Conservation (phyloP, 2,888 invertebrate genomes). For the Subacronicta megacephala region DNA sequence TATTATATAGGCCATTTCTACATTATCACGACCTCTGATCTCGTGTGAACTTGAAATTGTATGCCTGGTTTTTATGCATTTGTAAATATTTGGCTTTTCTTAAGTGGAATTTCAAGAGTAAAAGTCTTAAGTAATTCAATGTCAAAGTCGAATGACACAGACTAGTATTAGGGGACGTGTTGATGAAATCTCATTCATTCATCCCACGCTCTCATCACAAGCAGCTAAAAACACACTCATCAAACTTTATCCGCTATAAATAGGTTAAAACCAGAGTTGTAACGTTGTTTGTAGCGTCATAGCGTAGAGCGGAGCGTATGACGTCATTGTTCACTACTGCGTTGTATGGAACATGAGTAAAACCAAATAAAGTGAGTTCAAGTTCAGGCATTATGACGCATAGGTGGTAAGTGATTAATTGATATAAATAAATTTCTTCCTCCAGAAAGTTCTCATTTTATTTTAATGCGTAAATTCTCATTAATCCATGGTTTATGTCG, state of each 20-base stretch:
- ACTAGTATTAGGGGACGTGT: constrained; percentile 3
- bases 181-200: constrained; percentile 36
- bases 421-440: too few relatives aligned
- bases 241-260: constrained; percentile 45
- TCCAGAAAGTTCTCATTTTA: too few relatives aligned
- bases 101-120: constrained; percentile 22
- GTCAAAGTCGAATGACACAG: constrained; percentile 25
- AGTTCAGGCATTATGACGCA: too few relatives aligned
- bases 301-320: constrained; percentile 13
- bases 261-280: constrained; percentile 23
- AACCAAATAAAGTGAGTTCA: not conserved
- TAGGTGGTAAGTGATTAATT: too few relatives aligned
- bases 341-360: constrained; percentile 12
- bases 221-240: constrained; percentile 44
- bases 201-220: constrained; percentile 27
- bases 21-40: constrained; percentile 20
- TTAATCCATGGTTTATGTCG: too few relatives aligned
- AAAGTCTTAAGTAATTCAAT: constrained; percentile 20
- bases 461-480: too few relatives aligned
- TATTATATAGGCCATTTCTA: constrained; percentile 43
- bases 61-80: constrained; percentile 14
- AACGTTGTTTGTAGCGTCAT: constrained; percentile 24
- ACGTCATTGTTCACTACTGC: constrained; percentile 26
- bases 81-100: constrained; percentile 9
- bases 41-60: constrained; percentile 41